A percentile compares a stretch with the other conserved stretches of the same genome.
Conservation (phyloP, 2,888 invertebrate species). For the Drosophila recens region DNA sequence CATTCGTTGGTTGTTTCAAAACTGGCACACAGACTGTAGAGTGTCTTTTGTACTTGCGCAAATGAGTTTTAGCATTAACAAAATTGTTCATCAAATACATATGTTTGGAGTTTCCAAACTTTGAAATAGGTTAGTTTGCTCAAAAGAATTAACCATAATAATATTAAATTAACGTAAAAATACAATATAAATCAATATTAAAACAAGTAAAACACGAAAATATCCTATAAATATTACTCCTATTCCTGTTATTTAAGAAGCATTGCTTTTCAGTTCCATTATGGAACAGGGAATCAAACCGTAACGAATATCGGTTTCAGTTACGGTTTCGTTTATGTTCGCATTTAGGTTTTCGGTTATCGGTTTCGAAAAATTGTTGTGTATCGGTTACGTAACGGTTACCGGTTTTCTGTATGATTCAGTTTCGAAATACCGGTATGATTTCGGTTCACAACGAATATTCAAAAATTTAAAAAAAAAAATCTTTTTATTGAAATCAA, state of each 20-base stretch:
- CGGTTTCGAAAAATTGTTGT: too few species aligned
- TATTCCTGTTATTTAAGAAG: too few species aligned
- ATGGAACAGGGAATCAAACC: too few species aligned
- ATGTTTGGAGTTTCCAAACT: constrained; percentile 57
- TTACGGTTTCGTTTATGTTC: too few species aligned
- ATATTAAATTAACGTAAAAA: neutral
- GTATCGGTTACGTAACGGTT: too few species aligned
- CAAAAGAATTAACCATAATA: constrained; percentile 11
- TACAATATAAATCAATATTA: constrained; percentile 40
- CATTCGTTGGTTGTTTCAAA: constrained; percentile 42
- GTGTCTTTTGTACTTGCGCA: constrained; percentile 65
- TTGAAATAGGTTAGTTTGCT: constrained; percentile 61
- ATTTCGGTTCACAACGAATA: too few species aligned
- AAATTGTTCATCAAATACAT: constrained; percentile 59
- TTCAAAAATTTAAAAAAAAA: too few species aligned
- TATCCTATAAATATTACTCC: neutral
- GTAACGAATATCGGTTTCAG: too few species aligned
- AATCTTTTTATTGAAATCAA: too few species aligned
- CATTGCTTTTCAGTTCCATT: neutral
- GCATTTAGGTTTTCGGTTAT: too few species aligned
- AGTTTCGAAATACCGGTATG: too few species aligned
- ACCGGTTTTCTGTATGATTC: too few species aligned
- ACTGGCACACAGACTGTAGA: constrained; percentile 48
- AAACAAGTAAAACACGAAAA: neutral
- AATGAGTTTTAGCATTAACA: constrained; percentile 57